Conservation (phyloP, 2,888 invertebrate species). For the Ornithoptera alexandrae region DNA sequence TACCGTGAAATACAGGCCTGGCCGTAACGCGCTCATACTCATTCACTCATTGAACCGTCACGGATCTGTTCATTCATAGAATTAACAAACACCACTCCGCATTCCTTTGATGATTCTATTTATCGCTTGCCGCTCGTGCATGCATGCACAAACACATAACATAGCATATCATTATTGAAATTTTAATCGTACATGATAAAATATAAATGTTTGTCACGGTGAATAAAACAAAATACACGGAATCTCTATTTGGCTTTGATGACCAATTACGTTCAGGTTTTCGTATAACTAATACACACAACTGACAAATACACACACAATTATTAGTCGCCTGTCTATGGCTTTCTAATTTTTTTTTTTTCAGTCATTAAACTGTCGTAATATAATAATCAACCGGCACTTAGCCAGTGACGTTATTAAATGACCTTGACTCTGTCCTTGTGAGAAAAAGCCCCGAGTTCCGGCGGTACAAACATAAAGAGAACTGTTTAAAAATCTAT, state of each 20-base stretch:
- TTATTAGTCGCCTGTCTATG: too few species aligned
- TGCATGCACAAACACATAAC: constrained; percentile 1
- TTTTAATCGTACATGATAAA: constrained; percentile 2
- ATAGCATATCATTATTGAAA: constrained; percentile 13
- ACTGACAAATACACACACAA: too few species aligned
- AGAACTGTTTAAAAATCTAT: too few species aligned
- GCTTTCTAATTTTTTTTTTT: too few species aligned
- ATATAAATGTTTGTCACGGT: constrained; percentile 3
- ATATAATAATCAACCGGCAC: too few species aligned
- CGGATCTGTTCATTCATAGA: constrained; percentile 38
- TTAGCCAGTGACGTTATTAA: too few species aligned
- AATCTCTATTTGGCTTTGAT: background rate
- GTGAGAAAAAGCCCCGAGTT: too few species aligned
- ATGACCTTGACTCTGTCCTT: too few species aligned
- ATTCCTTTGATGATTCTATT: constrained; percentile 33
- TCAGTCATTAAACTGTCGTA: too few species aligned
- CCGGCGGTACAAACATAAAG: too few species aligned
- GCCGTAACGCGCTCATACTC: constrained; percentile 34
- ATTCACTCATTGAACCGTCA: constrained; percentile 36
- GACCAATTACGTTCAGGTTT: too few species aligned
- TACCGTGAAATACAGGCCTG: constrained; percentile 26
- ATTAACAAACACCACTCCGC: constrained; percentile 33
- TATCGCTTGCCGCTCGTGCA: constrained; percentile 5
- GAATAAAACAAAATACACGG: constrained; percentile 16
- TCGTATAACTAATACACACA: too few species aligned